Evolutionary conservation across 2,797 vertebrate species (phyloP).

Genomic region (Spatula clypeata): DNA sequence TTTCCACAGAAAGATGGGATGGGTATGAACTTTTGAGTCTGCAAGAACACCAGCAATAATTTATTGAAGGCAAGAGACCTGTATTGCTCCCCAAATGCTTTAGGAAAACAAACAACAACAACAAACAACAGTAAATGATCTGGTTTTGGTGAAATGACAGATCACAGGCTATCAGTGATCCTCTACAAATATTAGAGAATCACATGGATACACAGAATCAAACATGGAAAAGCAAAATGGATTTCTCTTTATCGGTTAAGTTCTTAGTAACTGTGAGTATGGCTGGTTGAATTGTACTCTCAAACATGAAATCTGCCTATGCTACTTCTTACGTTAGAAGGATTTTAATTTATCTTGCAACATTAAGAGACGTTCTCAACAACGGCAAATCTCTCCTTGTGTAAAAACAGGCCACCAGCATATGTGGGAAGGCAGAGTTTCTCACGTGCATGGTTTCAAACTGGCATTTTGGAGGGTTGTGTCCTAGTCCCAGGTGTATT

Average conservation of each 20-base stretch:
- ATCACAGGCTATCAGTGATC: not conserved
- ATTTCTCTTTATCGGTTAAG: not conserved
- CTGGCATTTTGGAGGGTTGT: not conserved
- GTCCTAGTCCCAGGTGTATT: not conserved
- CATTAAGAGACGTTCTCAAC: not conserved
- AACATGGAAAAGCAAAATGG: not conserved
- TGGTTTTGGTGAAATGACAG: not conserved
- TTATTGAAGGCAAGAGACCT: not conserved
- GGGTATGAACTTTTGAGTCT: not conserved
- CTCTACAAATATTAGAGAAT: not conserved
- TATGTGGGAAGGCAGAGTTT: not conserved
- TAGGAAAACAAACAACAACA: not conserved
- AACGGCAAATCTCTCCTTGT: not conserved
- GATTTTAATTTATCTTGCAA: not conserved
- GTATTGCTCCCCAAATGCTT: not conserved
- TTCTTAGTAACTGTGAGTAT: not conserved
- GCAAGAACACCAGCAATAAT: not conserved
- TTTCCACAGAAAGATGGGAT: not conserved
- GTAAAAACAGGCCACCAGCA: not conserved
- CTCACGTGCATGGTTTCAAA: not conserved
- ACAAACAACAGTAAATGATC: not conserved
- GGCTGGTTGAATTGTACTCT: not conserved
- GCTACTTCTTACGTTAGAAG: not conserved
- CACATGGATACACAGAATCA: not conserved
- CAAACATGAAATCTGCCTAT: not conserved